Base-by-base conservation (phyloP, 2,888 invertebrate species). In the Calameuta idolon region DNA sequence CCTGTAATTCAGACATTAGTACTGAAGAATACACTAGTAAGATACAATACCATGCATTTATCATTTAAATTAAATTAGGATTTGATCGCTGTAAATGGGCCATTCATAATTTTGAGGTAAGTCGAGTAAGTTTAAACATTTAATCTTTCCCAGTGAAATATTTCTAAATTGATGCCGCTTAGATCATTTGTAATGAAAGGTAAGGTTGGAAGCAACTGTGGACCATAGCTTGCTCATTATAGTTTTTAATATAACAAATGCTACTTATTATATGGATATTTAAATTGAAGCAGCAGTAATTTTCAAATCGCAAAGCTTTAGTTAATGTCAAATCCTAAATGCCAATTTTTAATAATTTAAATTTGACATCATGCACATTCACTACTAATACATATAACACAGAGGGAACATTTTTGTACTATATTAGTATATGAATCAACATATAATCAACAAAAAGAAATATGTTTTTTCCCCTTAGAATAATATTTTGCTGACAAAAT, bases 1-100 rank as follows among this genome's bases (percentile, higher is more conserved):
- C 95, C 95, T 95, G 90, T 69, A 92, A 92, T 78, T 33, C 81
- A 83, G 83, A 55, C 55, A 55, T 55, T 55, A 15, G 23, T 55
- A 55, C 23, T 55, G 23, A 55, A 55, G 55, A 55, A 55, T 55
- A 15, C 15, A 23, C 15, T 40, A 40, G 40, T 40, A 84, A 80
- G 83, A 82, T 81, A 80, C 69, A 80, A 77, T 74, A 37, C 12
- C 69, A n/a, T 34, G 12, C 33, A 40, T 23, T 55, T 55, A 9
- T 23, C 23, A 23, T 23, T 23, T 23, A 23, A 23, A 55, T 55
- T 55, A 55, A 23, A 55, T 23, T 55, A 55, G 23, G 23, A 55
- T 23, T 55, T 55, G 2, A 55, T 55, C 23, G 55, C 23, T 55
- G 55, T 55, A 23, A 55, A 55, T 55, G 23, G 9, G 2, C 2